Evolutionary conservation across 2,113 vertebrate genomes (phyloP), one percentile per base, ranked within the genome.

Genomic region (Clarias gariepinus): DNA sequence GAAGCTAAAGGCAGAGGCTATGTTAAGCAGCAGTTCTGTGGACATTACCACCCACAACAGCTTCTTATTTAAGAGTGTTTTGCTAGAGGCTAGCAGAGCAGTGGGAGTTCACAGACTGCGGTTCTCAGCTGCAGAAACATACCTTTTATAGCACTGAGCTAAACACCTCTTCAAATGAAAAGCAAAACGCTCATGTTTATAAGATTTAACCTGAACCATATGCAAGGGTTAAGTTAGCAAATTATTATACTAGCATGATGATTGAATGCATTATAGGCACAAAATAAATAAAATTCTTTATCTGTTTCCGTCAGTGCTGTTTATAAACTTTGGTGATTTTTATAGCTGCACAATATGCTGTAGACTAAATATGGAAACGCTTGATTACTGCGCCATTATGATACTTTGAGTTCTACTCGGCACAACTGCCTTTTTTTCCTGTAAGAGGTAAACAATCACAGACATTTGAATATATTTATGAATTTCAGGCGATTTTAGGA

Each of bases 41-140:
- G 47, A 36, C 33, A 64, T 58, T 73, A 25, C 80, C 82, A 73
- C 52, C 83, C 77, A 81, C 79, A 82, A 57, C 12, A 78, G 78
- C 9, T 12, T 36, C 79, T 89, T 89, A 85, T 85, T 71, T 87
- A 89, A 89, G 85, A 85, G 55, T 55, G 11, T 83, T 87, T 79
- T 83, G 83, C 78, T 85, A 61, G 52, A 41, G 55, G 53, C 79
- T 71, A 52, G n/a, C 55, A 83, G 86, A n/a, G 41, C 18, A 73
- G 55, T 63, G 28, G 78, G 80, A 71, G 63, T 66, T 81, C 52
- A 80, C n/a, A 81, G 33, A 76, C 58, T 64, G 74, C n/a, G n/a
- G 73, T 64, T 85, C 57, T 77, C 73, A 47, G 36, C 36, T 76
- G 73, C 71, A 47, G 41, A 64, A 78, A 18, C 60, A n/a, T 74